Conservation (phyloP, 2,797 vertebrate species). For the Poeciliopsis turneri region DNA sequence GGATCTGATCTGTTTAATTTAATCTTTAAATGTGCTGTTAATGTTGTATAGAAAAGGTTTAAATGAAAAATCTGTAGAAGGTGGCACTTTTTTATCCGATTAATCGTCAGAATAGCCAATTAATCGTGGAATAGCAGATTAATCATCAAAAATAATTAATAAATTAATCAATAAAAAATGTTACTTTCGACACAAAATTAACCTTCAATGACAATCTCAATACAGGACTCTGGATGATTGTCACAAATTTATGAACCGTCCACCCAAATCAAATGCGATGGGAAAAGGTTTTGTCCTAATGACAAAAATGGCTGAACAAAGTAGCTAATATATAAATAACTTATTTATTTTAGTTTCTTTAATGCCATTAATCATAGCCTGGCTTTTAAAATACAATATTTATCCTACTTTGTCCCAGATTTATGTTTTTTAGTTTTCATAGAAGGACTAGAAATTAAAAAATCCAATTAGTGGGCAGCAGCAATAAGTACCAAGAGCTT, state of each 20-base stretch:
- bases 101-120: too few species aligned
- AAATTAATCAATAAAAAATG: too few species aligned
- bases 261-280: neutral
- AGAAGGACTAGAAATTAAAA: slow-evolving; percentile 16
- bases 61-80: too few species aligned
- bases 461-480: slow-evolving; percentile 11
- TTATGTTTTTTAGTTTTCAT: slow-evolving; percentile 18
- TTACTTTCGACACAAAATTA: neutral
- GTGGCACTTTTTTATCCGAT: too few species aligned
- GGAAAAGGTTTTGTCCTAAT: neutral
- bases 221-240: too few species aligned
- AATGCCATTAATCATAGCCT: neutral
- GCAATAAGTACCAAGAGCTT: slow-evolving; percentile 29
- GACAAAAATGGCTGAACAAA: neutral
- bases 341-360: neutral
- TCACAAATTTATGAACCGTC: too few species aligned
- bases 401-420: slow-evolving; percentile 19
- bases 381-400: neutral
- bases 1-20: too few species aligned
- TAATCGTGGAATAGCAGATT: too few species aligned
- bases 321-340: neutral
- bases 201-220: neutral
- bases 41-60: too few species aligned
- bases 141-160: too few species aligned
- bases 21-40: too few species aligned